A percentile compares a stretch with the other conserved stretches of the same genome.
Conservation (phyloP, 2,888 invertebrate species). For the Philereme transversata region DNA sequence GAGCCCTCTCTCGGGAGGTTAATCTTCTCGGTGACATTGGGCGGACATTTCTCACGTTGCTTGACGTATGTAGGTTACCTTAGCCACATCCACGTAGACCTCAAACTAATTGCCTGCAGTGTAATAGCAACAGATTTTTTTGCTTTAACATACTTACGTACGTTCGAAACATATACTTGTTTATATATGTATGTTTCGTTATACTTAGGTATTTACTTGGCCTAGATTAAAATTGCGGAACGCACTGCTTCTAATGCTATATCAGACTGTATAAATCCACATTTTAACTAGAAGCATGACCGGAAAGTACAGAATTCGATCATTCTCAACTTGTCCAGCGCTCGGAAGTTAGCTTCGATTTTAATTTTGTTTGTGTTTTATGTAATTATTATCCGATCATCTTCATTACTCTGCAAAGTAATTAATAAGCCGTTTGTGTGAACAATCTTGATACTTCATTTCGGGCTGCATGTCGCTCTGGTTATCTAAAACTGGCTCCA, state of each 20-base stretch:
- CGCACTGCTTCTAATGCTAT: conserved; percentile 19
- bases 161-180: conserved; percentile 21
- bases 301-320: not conserved
- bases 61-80: conserved; percentile 60
- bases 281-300: not conserved
- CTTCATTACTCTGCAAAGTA: conserved; percentile 27
- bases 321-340: not conserved
- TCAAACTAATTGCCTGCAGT: conserved; percentile 33
- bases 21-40: conserved; percentile 60
- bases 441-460: conserved; percentile 59
- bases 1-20: conserved; percentile 52
- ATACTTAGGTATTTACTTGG: conserved; percentile 51
- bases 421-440: conserved; percentile 59
- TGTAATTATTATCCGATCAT: conserved; percentile 2
- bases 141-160: conserved; percentile 39
- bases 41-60: conserved; percentile 49
- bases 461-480: conserved; percentile 57
- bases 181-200: conserved; percentile 48
- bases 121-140: conserved; percentile 34
- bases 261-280: conserved; percentile 12
- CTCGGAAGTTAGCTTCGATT: not conserved
- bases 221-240: conserved; percentile 58
- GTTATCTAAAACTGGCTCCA: conserved; percentile 44
- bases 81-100: conserved; percentile 41
- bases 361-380: conserved; percentile 5